phyloP scores from a whole-genome alignment of 2,888 invertebrate genomes.

The Neoaliturus tenellus region DNA sequence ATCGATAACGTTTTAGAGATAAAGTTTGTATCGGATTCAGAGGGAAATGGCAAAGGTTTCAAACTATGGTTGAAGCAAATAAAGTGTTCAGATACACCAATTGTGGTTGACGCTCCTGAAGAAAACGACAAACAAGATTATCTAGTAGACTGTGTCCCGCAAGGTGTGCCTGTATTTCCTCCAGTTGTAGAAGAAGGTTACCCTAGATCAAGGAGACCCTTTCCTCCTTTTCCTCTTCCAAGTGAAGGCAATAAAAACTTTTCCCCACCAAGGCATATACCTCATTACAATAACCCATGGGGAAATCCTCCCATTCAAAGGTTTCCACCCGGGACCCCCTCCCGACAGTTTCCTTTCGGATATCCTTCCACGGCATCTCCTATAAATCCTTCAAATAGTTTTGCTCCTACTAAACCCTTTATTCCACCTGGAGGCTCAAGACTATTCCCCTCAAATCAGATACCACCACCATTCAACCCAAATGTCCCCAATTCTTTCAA shows the following conservation, averaged over 20 bases:
- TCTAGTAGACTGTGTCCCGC: neutral
- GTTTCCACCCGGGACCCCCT: neutral
- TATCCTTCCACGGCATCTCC: neutral
- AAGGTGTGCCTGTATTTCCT: neutral
- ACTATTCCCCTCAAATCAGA: neutral
- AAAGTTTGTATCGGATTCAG: constrained; percentile 28
- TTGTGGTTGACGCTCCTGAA: neutral
- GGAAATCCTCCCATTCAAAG: neutral
- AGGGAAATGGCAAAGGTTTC: constrained; percentile 15
- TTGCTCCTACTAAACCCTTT: neutral
- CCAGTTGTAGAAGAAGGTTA: neutral
- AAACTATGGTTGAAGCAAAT: constrained; percentile 11
- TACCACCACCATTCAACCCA: neutral
- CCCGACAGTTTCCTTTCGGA: neutral
- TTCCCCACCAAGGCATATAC: neutral
- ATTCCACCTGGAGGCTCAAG: neutral
- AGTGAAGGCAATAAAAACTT: neutral
- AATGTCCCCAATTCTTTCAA: neutral
- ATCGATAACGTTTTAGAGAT: neutral
- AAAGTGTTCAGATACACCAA: constrained; percentile 5
- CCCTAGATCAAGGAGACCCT: constrained; percentile 4
- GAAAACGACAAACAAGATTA: constrained; percentile 21
- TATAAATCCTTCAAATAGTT: neutral
- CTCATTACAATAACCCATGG: neutral
- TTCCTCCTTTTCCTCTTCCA: constrained; percentile 14